These are phyloP conservation scores for Drosophila formosana DNA, from an alignment of 2,888 invertebrate genomes.

Conservation along the genomic window DNA sequence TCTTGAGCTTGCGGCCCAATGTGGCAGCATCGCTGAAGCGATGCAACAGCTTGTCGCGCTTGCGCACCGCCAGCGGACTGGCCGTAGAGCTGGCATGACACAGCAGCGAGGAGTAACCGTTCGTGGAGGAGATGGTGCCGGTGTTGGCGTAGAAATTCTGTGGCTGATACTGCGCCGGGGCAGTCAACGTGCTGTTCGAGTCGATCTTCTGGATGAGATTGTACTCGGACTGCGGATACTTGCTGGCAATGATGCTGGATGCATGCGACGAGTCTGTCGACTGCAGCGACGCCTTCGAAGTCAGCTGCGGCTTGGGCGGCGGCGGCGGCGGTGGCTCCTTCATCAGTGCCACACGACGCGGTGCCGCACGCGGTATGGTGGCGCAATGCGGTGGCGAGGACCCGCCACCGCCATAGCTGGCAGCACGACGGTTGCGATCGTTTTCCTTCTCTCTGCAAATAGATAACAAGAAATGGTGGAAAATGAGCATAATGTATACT, in stretches of 20 bases:
- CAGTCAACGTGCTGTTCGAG: conserved; percentile 79
- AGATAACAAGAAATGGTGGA: conserved; percentile 5
- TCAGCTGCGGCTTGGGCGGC: conserved; percentile 79
- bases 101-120: conserved; percentile 74
- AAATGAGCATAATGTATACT: conserved; percentile 5
- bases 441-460: conserved; percentile 84
- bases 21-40: conserved; percentile 85
- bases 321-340: conserved; percentile 84
- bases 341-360: conserved; percentile 83
- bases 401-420: conserved; percentile 82
- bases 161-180: conserved; percentile 78
- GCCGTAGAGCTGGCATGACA: conserved; percentile 83
- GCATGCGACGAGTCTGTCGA: conserved; percentile 65
- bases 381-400: conserved; percentile 70
- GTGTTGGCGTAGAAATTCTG: conserved; percentile 83
- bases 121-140: conserved; percentile 70
- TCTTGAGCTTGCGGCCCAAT: conserved; percentile 84
- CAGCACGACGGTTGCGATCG: conserved; percentile 84
- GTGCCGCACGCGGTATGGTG: conserved; percentile 83
- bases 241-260: conserved; percentile 79
- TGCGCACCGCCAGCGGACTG: conserved; percentile 83
- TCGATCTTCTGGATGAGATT: conserved; percentile 84
- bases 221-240: conserved; percentile 84
- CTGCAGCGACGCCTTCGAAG: conserved; percentile 75
- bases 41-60: conserved; percentile 84